Conservation (phyloP, 1,140 invertebrate genomes). For the Hylaeus anthracinus region DNA sequence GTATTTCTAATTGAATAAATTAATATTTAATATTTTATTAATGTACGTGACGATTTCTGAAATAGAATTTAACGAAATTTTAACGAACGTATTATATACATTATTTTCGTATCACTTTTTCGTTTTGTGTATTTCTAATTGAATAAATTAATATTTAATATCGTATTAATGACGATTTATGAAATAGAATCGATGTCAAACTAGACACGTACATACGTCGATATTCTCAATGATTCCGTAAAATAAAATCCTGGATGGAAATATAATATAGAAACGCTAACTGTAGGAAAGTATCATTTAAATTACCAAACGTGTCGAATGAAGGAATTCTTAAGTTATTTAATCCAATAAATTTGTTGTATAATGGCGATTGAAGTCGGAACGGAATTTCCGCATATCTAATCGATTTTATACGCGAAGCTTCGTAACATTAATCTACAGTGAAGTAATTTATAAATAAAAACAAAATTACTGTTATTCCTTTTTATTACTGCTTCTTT, state of each 20-base stretch:
- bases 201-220: no score
- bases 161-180: background rate
- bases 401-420: background rate
- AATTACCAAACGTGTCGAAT: background rate
- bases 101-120: background rate
- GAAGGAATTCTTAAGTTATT: no score
- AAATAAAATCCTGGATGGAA: background rate
- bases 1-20: background rate
- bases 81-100: background rate
- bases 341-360: background rate
- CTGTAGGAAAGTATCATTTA: background rate
- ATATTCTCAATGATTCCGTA: no score
- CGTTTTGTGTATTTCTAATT: no score
- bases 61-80: background rate
- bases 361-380: background rate
- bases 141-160: background rate
- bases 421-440: background rate
- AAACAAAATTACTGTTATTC: no score
- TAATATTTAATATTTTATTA: background rate
- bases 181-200: background rate
- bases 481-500: no score
- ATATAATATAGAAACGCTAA: background rate
- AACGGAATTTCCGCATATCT: background rate
- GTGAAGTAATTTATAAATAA: no score
- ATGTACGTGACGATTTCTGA: background rate